These are phyloP conservation scores for Drosophila kurseongensis DNA, from an alignment of 1,140 invertebrate genomes.

Conservation along the genomic window DNA sequence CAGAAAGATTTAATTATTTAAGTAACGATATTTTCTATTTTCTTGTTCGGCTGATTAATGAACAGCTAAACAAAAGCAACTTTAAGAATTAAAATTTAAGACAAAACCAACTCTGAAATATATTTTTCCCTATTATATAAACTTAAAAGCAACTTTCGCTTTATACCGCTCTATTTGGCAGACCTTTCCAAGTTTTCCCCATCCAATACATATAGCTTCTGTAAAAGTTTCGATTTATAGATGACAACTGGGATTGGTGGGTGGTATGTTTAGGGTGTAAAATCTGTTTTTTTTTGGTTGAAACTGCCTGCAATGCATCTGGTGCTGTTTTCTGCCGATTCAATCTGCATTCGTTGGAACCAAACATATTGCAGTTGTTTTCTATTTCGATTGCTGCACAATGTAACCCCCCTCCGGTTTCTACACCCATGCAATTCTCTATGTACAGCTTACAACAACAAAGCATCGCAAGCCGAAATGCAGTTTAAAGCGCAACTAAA, in stretches of 20 bases:
- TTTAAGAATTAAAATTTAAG: no score
- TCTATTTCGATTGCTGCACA: conserved; percentile 57
- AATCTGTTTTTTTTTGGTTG: background rate
- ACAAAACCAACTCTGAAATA: background rate
- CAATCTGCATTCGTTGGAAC: conserved; percentile 24
- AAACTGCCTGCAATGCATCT: background rate
- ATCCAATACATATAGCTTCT: background rate
- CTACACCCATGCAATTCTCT: conserved; percentile 29
- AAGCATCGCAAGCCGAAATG: conserved; percentile 64
- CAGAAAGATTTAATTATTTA: no score
- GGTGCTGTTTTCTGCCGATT: conserved; percentile 14
- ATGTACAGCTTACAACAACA: conserved; percentile 68
- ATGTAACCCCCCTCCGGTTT: background rate
- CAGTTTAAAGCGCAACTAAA: conserved; percentile 82
- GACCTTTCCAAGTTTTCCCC: background rate
- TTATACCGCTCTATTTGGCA: background rate
- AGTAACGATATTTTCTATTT: no score
- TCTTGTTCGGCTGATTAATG: no score
- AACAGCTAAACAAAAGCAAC: no score
- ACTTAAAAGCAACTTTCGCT: background rate
- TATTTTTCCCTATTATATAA: no score
- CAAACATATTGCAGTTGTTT: conserved; percentile 54
- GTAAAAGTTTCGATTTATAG: background rate
- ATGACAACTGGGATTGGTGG: conserved; percentile 8
- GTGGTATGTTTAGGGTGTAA: conserved; percentile 7